A percentile compares a stretch with the other conserved stretches of the same genome.
Conservation (phyloP, 2,888 invertebrate species). For the Linhomoeus sp. region DNA sequence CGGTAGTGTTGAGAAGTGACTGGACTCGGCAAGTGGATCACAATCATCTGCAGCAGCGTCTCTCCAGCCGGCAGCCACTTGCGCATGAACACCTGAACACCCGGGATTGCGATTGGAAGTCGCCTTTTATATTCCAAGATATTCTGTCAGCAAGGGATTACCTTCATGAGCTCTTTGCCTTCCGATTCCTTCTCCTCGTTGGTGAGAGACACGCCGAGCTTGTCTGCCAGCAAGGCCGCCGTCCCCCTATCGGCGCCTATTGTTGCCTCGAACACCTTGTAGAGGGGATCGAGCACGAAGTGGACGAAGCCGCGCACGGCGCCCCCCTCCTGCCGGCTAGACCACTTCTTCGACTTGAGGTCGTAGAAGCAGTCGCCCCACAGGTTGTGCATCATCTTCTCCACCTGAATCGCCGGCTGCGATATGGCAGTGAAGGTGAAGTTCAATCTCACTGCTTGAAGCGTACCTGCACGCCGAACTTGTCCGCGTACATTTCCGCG, state of each 20-base stretch:
- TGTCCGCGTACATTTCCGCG: slow-evolving; percentile 8
- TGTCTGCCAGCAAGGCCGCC: slow-evolving; percentile 1
- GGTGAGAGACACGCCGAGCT: slow-evolving; percentile 5
- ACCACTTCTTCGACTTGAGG: slow-evolving; percentile 8
- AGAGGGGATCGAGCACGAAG: slow-evolving; percentile 30
- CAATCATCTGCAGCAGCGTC: slow-evolving; percentile 11
- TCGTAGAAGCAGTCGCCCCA: slow-evolving; percentile 11
- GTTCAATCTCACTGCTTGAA: background rate
- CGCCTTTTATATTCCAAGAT: background rate
- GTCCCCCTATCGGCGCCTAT: slow-evolving; percentile 3
- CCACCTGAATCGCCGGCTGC: background rate
- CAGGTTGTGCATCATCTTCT: slow-evolving; percentile 8
- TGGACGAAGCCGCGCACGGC: slow-evolving; percentile 28
- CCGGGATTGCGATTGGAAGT: background rate
- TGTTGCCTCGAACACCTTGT: slow-evolving; percentile 19
- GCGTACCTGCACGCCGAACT: slow-evolving; percentile 2
- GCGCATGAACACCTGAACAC: slow-evolving; percentile 10
- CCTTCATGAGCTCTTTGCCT: background rate
- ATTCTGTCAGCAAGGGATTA: background rate
- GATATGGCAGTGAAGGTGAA: background rate
- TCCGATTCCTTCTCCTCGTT: slow-evolving; percentile 5
- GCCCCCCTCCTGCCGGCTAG: slow-evolving; percentile 2
- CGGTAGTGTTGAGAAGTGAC: slow-evolving; percentile 11
- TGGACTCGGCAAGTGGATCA: slow-evolving; percentile 12
- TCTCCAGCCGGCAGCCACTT: slow-evolving; percentile 13